phyloP scores from a whole-genome alignment of 2,113 vertebrate genomes.

The Podilymbus podiceps region DNA sequence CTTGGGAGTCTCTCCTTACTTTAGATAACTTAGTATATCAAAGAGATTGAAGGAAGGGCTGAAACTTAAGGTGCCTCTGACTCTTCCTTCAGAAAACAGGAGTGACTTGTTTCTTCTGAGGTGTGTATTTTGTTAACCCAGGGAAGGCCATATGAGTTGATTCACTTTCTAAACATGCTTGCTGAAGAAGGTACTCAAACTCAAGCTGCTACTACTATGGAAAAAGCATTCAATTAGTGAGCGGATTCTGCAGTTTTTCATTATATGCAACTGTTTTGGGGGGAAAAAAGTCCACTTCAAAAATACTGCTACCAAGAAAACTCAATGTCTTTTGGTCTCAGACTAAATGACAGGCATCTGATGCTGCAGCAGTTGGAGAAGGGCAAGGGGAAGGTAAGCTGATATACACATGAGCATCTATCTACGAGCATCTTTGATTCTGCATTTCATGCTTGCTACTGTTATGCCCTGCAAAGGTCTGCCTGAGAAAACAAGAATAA shows the following conservation, averaged over 20 bases:
- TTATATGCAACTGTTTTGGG: neutral
- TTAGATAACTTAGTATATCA: neutral
- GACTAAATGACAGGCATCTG: neutral
- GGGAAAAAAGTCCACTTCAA: fast-evolving
- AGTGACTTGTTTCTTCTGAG: neutral
- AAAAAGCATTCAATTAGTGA: neutral
- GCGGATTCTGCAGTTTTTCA: neutral
- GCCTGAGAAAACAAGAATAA: neutral
- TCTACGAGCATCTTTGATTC: too few relatives aligned
- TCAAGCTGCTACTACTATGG: neutral
- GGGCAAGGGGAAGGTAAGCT: neutral
- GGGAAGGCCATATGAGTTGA: neutral
- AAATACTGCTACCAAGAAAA: neutral
- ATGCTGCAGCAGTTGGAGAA: neutral
- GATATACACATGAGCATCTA: too few relatives aligned
- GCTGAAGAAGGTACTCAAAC: neutral
- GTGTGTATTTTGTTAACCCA: neutral
- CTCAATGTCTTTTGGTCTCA: neutral
- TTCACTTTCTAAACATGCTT: neutral
- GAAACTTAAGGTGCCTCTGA: neutral
- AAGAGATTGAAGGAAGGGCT: neutral
- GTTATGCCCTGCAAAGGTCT: neutral
- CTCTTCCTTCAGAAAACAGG: neutral
- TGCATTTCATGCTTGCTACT: neutral
- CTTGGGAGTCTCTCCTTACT: neutral